Conservation (phyloP, 2,888 invertebrate species). For the Pollenia griseotomentosa region DNA sequence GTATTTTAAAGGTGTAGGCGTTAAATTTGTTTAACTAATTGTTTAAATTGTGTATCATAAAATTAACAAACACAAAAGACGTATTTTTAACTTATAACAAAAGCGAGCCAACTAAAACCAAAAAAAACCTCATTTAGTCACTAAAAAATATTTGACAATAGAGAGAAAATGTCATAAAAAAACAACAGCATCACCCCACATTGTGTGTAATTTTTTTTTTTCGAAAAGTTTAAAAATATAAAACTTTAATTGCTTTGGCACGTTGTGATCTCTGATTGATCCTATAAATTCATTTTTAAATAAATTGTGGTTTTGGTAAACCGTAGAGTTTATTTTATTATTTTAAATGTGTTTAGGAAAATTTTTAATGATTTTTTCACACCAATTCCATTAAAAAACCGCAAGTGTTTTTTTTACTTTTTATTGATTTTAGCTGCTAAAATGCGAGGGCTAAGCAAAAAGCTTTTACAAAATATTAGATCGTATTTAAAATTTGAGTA, state of each 20-base stretch:
- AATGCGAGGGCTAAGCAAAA: neutral
- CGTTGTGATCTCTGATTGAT: slow-evolving; percentile 66
- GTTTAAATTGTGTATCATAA: slow-evolving; percentile 68
- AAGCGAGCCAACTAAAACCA: neutral
- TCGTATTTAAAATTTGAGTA: too few species aligned
- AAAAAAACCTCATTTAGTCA: slow-evolving; percentile 15
- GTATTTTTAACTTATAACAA: neutral
- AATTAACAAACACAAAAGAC: slow-evolving; percentile 28
- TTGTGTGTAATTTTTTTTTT: slow-evolving; percentile 32
- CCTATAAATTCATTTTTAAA: slow-evolving; percentile 64
- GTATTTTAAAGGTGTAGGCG: slow-evolving; percentile 56
- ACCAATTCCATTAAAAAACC: slow-evolving; percentile 32
- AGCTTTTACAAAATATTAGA: neutral
- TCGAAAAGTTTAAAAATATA: slow-evolving; percentile 35
- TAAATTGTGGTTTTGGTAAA: slow-evolving; percentile 45
- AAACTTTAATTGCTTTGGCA: slow-evolving; percentile 66
- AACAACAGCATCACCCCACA: slow-evolving; percentile 15
- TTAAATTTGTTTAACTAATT: slow-evolving; percentile 72
- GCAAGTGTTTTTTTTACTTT: slow-evolving; percentile 8
- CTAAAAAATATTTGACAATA: slow-evolving; percentile 39
- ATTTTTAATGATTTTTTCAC: slow-evolving; percentile 26
- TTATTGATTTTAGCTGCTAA: neutral
- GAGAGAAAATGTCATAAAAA: slow-evolving; percentile 27
- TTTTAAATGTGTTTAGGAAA: slow-evolving; percentile 44
- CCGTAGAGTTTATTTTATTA: neutral